These are phyloP conservation scores for Synergus laeviventris DNA, from an alignment of 2,888 invertebrate species.

Conservation along the genomic window DNA sequence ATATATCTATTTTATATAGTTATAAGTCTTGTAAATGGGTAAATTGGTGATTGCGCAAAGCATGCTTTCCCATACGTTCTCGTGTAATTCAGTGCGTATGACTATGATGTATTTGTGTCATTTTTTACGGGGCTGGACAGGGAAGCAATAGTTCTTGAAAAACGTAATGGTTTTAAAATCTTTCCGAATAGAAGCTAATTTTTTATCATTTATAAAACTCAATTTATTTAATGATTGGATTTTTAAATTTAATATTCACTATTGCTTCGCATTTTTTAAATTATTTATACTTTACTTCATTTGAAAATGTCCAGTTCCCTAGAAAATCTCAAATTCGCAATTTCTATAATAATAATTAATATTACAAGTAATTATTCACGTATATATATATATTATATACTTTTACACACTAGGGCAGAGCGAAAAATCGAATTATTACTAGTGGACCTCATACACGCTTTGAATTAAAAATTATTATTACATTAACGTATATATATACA, in stretches of 20 bases:
- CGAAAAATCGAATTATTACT: conserved; percentile 15
- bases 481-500: conserved; percentile 30
- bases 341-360: background rate
- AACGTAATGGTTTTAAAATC: background rate
- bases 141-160: background rate
- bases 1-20: conserved; percentile 1
- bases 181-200: no score
- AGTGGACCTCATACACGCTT: conserved; percentile 54
- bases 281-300: background rate
- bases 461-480: conserved; percentile 46
- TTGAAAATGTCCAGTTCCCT: background rate
- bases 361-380: conserved; percentile 44
- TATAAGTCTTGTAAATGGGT: conserved; percentile 31
- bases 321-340: conserved; percentile 21
- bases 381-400: conserved; percentile 22
- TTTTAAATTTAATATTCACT: no score
- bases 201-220: no score
- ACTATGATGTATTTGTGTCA: background rate
- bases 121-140: conserved; percentile 1
- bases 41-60: conserved; percentile 20
- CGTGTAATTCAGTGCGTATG: background rate
- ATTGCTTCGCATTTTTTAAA: no score
- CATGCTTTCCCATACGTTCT: background rate
- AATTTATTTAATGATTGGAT: no score
- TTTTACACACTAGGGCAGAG: background rate